Evolutionary conservation across 2,888 invertebrate species (phyloP), one percentile per base, ranked within the genome.

Genomic region (Pollenia labialis): DNA sequence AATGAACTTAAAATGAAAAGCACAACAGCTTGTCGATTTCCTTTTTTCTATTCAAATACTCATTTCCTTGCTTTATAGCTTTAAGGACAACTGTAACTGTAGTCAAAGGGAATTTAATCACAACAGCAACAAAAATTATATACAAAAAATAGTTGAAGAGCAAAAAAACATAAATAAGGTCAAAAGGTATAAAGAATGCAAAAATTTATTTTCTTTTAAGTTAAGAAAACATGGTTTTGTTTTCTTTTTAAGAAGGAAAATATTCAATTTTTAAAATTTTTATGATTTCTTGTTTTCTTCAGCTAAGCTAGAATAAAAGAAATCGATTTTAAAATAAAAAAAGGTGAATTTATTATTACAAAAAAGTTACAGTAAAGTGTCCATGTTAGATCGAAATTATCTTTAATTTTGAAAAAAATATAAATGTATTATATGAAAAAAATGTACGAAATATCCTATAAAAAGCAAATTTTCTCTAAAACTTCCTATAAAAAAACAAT

Each of bases 31-130:
- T 64, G 40, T 14, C 46, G n/a, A 18, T 40, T 50, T 77, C 52
- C 58, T 3, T 23, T 23, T 23, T 23, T 68, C 42, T 60, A 44
- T 68, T 52, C 14, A 77, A 72, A 71, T 48, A 64, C 58, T 56
- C 32, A 60, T 68, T 72, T 74, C 40, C 68, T 66, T 23, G 44
- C 12, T 60, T 68, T 58, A 52, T 74, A 56, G 32, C 76, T 64
- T 40, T 23, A 71, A 64, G 54, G 42, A 52, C 32, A 69, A 82
- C 46, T 46, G 66, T 32, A 69, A 56, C 64, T 64, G 23, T 48
- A 56, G 32, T 64, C 56, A 64, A 72, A 77, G 44, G 77, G 71
- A 85, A 85, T 81, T 74, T 77, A 85, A 77, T 54, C 60, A 85
- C 52, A 81, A 72, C 64, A 74, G 40, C 2, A 42, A 64, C 7